phyloP scores from a whole-genome alignment of 2,113 vertebrate genomes.

The Suncus etruscus region DNA sequence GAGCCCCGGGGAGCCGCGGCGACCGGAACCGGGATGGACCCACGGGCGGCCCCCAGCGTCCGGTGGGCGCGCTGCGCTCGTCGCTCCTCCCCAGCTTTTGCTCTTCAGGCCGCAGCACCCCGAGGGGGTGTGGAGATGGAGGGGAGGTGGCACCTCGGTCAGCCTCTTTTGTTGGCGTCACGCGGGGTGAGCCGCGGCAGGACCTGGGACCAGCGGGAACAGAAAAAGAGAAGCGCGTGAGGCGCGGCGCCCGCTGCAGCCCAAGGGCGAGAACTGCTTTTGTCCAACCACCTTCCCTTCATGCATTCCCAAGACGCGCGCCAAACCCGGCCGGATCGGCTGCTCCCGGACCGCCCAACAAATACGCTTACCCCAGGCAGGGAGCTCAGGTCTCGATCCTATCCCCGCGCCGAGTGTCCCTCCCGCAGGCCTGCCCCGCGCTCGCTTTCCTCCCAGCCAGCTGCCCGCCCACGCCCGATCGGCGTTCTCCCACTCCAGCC shows the following conservation, averaged over 20 bases:
- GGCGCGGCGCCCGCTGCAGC: neutral
- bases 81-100: neutral
- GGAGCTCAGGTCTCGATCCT: neutral
- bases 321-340: neutral
- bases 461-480: conserved; percentile 22
- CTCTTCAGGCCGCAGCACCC: conserved; percentile 3
- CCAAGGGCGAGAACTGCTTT: neutral
- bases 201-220: conserved; percentile 67
- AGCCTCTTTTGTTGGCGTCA: conserved; percentile 48
- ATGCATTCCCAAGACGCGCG: neutral
- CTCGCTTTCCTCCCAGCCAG: neutral
- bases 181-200: neutral
- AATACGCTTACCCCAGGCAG: neutral
- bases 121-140: neutral
- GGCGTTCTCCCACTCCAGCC: neutral
- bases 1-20: neutral
- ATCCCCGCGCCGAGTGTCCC: conserved; percentile 51
- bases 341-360: neutral
- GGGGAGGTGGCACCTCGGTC: conserved; percentile 34
- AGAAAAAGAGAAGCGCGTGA: conserved; percentile 46
- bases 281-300: neutral
- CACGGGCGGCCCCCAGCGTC: conserved; percentile 29
- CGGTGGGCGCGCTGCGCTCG: neutral
- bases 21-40: neutral
- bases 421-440: neutral